Evolutionary conservation across 2,113 vertebrate species (phyloP), one percentile per base, ranked within the genome.

Genomic region (Ginglymostoma cirratum): DNA sequence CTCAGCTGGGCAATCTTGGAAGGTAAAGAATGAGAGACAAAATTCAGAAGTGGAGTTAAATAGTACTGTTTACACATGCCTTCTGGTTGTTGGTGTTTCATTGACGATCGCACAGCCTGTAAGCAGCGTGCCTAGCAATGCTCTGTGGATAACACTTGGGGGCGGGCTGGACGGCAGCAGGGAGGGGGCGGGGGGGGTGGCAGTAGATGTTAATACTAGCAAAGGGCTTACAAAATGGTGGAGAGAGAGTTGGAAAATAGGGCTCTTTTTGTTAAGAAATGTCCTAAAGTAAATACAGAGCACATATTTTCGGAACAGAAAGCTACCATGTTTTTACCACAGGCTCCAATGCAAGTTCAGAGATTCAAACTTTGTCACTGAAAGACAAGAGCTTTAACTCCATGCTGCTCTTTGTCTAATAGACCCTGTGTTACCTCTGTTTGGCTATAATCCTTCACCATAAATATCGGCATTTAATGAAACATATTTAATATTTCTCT

Each of bases 171-270:
- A 5, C 0, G 55, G 12, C 55, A 61, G 55, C 7, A 61, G 55
- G 30, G 1, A 27, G 61, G 5, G n/a, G n/a, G 38, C 10, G 17
- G 55, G 38, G 38, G 66, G 45, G 93, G n/a, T 0, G 69, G 66
- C 5, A 69, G 48, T 48, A 3, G 48, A 67, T n/a, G 34, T 69
- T 65, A 61, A 14, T 83, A 34, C 65, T 27, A 17, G 24, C 38
- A 95, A 95, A 95, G 3, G 48, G 14, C 38, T 95, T 30, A 95
- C 93, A 45, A 95, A 72, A 76, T 72, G 69, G 69, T 95, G 67
- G 38, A 76, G 17, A 52, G 14, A 15, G 45, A 14, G 45, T 42
- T 27, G 3, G 4, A 70, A 69, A 69, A 34, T 42, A 67, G 48
- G 42, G 80, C n/a, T 42, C 2, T 45, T 94, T 42, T 45, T 42